Conservation (phyloP, 2,888 invertebrate genomes). For the Lycocerus yunnanus region DNA sequence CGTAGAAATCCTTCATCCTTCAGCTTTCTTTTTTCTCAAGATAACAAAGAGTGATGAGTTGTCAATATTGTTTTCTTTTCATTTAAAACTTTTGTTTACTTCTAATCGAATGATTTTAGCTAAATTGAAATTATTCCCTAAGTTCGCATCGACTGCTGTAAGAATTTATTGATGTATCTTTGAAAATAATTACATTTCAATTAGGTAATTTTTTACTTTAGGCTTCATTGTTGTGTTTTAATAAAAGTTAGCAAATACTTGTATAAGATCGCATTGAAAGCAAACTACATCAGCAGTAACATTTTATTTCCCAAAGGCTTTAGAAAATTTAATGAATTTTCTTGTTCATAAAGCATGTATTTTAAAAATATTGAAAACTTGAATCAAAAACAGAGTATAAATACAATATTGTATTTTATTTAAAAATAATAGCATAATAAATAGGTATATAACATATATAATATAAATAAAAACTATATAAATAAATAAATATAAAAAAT, state of each 20-base stretch:
- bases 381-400: neutral
- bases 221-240: neutral
- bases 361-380: neutral
- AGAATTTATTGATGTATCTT: neutral
- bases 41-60: slow-evolving; percentile 3
- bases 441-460: neutral
- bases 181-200: neutral
- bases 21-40: neutral
- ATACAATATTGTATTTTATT: neutral
- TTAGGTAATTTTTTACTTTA: neutral
- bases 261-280: neutral
- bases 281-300: neutral
- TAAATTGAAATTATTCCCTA: neutral
- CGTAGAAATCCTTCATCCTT: neutral
- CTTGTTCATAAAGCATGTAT: neutral
- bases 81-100: slow-evolving; percentile 13
- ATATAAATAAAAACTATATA: neutral
- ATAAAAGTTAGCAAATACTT: neutral
- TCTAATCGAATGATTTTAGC: neutral
- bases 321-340: neutral
- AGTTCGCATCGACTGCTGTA: neutral
- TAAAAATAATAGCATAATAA: neutral
- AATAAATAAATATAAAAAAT: neutral
- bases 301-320: neutral
- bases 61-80: slow-evolving; percentile 18